These are phyloP conservation scores for Solenopsis fugax DNA, from an alignment of 1,140 invertebrate genomes.

Conservation along the genomic window DNA sequence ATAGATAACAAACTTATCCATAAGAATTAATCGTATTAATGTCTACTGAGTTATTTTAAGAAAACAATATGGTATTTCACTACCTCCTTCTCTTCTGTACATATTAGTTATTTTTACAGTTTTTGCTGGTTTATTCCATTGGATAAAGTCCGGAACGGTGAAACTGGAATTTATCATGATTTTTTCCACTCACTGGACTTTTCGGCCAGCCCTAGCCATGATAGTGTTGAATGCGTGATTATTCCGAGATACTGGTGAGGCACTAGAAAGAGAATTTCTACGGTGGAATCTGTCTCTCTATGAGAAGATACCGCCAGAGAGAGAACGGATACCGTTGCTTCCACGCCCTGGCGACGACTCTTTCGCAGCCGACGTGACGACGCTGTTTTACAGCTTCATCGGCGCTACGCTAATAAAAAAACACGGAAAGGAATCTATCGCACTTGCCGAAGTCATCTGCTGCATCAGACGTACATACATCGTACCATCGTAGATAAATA, in stretches of 20 bases:
- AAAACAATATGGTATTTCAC: too few relatives aligned
- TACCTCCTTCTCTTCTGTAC: too few relatives aligned
- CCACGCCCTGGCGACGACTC: conserved; percentile 66
- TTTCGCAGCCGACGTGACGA: conserved; percentile 64
- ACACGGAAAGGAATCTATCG: conserved; percentile 57
- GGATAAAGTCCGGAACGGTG: too few relatives aligned
- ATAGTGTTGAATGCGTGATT: conserved; percentile 50
- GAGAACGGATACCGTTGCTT: conserved; percentile 69
- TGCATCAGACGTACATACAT: not conserved
- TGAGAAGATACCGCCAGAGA: conserved; percentile 56
- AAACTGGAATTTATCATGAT: too few relatives aligned
- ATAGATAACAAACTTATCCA: too few relatives aligned
- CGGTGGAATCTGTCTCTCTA: conserved; percentile 57
- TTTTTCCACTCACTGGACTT: too few relatives aligned
- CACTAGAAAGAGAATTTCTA: not conserved
- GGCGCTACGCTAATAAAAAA: conserved; percentile 6
- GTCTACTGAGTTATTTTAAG: too few relatives aligned
- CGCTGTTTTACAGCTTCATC: conserved; percentile 64
- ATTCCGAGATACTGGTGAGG: conserved; percentile 18
- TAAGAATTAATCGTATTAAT: too few relatives aligned
- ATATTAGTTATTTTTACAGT: too few relatives aligned
- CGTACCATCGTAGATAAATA: not conserved
- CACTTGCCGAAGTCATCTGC: conserved; percentile 29
- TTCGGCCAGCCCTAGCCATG: too few relatives aligned
- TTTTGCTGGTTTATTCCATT: too few relatives aligned